Percentiles rank a stretch among this genome's conserved stretches.
These are phyloP conservation scores for Fregata magnificens DNA, from an alignment of 2,113 vertebrate species.

Conservation along the genomic window DNA sequence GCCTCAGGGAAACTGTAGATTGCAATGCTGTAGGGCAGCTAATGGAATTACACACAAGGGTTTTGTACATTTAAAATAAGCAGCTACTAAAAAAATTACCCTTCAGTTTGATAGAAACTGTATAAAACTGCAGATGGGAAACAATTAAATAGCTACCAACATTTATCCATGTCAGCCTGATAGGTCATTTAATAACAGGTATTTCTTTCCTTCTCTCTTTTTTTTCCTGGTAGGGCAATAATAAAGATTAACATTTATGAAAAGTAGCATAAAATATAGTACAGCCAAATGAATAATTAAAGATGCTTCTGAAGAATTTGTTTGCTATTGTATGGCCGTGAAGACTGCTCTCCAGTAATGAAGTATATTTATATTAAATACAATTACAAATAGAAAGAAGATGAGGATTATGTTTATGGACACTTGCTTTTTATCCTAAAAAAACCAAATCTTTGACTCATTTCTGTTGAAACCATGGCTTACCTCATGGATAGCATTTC, in stretches of 20 bases:
- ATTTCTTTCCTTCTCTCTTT: slow-evolving; percentile 37
- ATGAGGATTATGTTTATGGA: slow-evolving; percentile 50
- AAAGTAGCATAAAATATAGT: slow-evolving; percentile 78
- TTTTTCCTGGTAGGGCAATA: slow-evolving; percentile 60
- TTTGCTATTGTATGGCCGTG: slow-evolving; percentile 64
- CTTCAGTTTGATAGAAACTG: slow-evolving; percentile 83
- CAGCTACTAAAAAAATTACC: slow-evolving; percentile 83
- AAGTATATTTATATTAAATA: slow-evolving; percentile 69
- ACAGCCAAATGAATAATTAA: slow-evolving; percentile 81
- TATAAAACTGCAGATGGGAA: slow-evolving; percentile 80
- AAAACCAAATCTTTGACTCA: not conserved
- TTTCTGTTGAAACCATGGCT: not conserved
- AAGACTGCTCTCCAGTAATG: slow-evolving; percentile 58
- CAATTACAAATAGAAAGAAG: slow-evolving; percentile 63
- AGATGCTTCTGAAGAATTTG: slow-evolving; percentile 73
- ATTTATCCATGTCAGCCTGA: slow-evolving; percentile 72
- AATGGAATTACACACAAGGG: slow-evolving; percentile 97
- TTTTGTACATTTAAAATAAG: slow-evolving; percentile 97
- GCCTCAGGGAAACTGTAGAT: slow-evolving; percentile 94
- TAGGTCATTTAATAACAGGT: slow-evolving; percentile 81
- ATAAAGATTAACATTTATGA: slow-evolving; percentile 83
- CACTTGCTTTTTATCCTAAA: slow-evolving; percentile 52
- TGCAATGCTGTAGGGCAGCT: slow-evolving; percentile 91
- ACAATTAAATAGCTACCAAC: slow-evolving; percentile 77
- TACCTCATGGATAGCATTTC: not conserved